phyloP scores from a whole-genome alignment of 2,888 invertebrate species.

The Amphipyra tragopoginis region DNA sequence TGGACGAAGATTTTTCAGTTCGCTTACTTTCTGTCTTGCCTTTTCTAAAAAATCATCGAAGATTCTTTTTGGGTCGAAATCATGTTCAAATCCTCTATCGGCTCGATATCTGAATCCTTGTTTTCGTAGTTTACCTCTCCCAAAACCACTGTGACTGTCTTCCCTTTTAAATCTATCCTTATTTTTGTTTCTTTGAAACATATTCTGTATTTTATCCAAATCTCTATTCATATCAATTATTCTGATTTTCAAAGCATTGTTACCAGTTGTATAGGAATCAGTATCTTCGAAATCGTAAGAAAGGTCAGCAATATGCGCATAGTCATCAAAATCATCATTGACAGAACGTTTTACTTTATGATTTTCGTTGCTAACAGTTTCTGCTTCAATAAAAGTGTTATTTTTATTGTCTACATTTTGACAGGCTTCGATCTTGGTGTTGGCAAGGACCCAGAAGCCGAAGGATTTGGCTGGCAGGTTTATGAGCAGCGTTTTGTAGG shows the following conservation, averaged over 20 bases:
- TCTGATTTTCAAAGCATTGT: constrained; percentile 62
- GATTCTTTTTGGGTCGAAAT: constrained; percentile 59
- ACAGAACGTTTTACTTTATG: constrained; percentile 69
- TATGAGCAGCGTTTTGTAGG: constrained; percentile 88
- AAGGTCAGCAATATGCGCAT: constrained; percentile 46
- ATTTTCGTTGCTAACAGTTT: constrained; percentile 46
- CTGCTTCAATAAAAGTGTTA: constrained; percentile 57
- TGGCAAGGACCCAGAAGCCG: constrained; percentile 94
- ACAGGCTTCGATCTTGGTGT: constrained; percentile 91
- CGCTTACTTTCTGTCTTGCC: constrained; percentile 47
- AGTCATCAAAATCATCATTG: constrained; percentile 59
- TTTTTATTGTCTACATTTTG: constrained; percentile 60
- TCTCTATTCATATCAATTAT: constrained; percentile 70
- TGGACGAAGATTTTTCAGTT: constrained; percentile 41
- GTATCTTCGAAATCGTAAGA: constrained; percentile 58
- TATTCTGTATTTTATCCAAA: constrained; percentile 65
- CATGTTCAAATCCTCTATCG: constrained; percentile 43
- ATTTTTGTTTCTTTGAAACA: constrained; percentile 57
- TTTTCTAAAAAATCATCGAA: constrained; percentile 60
- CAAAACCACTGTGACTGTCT: constrained; percentile 42
- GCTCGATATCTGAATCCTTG: constrained; percentile 47
- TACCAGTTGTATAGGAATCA: constrained; percentile 47
- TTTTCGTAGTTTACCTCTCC: constrained; percentile 53
- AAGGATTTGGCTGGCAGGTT: constrained; percentile 92
- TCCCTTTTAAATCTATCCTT: constrained; percentile 67